These are phyloP conservation scores for Erpobdella octoculata DNA, from an alignment of 2,888 invertebrate species.

Conservation along the genomic window DNA sequence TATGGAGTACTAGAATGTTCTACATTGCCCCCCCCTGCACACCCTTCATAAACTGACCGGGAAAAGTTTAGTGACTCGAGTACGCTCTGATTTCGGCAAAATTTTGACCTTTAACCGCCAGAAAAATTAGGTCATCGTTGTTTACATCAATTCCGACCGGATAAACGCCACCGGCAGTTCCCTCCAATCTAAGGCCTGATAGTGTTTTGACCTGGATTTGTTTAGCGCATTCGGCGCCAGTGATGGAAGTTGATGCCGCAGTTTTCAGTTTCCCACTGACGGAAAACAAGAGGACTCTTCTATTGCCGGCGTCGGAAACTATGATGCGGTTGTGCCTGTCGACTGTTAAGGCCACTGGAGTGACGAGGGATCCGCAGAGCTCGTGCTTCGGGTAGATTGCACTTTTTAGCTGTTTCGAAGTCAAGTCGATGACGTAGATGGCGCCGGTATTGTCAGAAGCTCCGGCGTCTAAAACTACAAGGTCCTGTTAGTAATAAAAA, in stretches of 20 bases:
- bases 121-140: not conserved
- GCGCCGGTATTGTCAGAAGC: not conserved
- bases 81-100: not conserved
- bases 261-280: not conserved
- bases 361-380: conserved; percentile 3
- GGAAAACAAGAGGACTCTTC: conserved; percentile 8
- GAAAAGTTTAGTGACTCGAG: not conserved
- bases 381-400: conserved; percentile 22
- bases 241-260: not conserved
- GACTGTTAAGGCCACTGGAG: not conserved
- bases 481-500: too few species aligned
- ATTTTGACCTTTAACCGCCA: not conserved
- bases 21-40: too few species aligned
- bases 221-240: not conserved
- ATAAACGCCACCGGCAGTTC: not conserved
- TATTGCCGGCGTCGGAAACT: not conserved
- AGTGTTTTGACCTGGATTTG: conserved; percentile 4
- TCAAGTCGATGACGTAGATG: conserved; percentile 20
- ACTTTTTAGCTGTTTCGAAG: conserved; percentile 12
- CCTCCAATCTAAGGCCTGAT: not conserved
- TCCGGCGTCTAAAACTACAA: conserved; percentile 21
- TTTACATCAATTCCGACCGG: not conserved
- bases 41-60: too few species aligned
- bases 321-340: conserved; percentile 10
- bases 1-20: too few species aligned